Evolutionary conservation across 1,140 invertebrate species (phyloP), one percentile per base, ranked within the genome.

Genomic region (Aphelenchoides avenae): DNA sequence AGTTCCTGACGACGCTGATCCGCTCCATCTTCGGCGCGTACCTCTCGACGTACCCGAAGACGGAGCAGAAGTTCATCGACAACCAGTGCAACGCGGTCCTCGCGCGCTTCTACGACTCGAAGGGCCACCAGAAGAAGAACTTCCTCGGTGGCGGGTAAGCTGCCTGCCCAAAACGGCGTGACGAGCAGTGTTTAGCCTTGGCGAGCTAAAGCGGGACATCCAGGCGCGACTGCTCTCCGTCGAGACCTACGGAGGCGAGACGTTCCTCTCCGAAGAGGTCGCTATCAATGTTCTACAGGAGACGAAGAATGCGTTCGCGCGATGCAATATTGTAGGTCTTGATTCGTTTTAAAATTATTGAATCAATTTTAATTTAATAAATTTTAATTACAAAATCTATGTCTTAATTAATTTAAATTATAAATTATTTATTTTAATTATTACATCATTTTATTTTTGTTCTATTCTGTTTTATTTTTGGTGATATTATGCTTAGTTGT

Each of bases 161-260:
- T 89, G n/a, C n/a, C n/a, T n/a, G n/a, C n/a, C n/a, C n/a, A n/a
- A n/a, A n/a, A n/a, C n/a, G n/a, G n/a, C n/a, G n/a, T n/a, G n/a
- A n/a, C n/a, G n/a, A n/a, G n/a, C n/a, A n/a, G n/a, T n/a, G n/a
- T n/a, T n/a, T n/a, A n/a, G n/a, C n/a, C n/a, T n/a, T n/a, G n/a
- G n/a, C n/a, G n/a, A n/a, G n/a, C n/a, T n/a, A n/a, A n/a, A n/a
- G 20, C 81, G 91, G 56, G 91, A 96, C 75, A 80, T 97, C 46
- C 91, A 96, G 81, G 90, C 90, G 6, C 87, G 90, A 3, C 87
- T 97, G 62, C 88, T 74, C 87, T 89, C 27, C 51, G 79, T 82
- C 52, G 91, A 96, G 78, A 89, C 93, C 78, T 94, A 91, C 78
- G 89, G 90, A 1, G 91, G 91, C 0, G 92, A 98, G 80, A 96